Conservation (phyloP, 2,888 invertebrate species). For the Ecliptopera silaceata region DNA sequence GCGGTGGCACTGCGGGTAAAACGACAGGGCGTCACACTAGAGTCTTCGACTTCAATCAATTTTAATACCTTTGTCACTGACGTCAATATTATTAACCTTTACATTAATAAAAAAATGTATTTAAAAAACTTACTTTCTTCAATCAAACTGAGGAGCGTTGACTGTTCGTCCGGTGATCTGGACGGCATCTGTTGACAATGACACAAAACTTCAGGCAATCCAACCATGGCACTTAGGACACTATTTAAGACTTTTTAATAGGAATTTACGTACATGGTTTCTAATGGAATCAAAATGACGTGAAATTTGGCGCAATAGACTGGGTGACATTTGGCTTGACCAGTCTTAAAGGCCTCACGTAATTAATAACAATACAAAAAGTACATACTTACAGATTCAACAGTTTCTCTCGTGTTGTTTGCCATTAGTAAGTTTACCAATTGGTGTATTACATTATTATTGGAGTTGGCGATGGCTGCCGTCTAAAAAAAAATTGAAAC, state of each 20-base stretch:
- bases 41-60: neutral
- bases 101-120: too few species aligned
- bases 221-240: too few species aligned
- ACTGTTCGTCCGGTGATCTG: neutral
- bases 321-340: too few species aligned
- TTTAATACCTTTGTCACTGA: too few species aligned
- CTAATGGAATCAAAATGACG: too few species aligned
- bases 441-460: neutral
- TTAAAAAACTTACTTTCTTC: neutral
- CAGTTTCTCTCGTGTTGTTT: neutral
- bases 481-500: neutral
- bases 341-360: too few species aligned
- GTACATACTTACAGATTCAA: neutral
- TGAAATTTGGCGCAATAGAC: too few species aligned
- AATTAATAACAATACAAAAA: too few species aligned
- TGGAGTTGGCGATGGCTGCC: neutral
- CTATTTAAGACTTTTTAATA: too few species aligned
- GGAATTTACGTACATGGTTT: too few species aligned
- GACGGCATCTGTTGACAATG: constrained; percentile 4
- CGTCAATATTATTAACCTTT: too few species aligned
- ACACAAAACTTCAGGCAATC: too few species aligned
- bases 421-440: neutral
- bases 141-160: neutral
- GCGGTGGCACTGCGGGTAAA: neutral
- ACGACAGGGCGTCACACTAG: neutral